Percentiles rank a stretch among this genome's conserved stretches.
These are phyloP conservation scores for Junonia oenone DNA, from an alignment of 2,888 invertebrate species.

Conservation along the genomic window DNA sequence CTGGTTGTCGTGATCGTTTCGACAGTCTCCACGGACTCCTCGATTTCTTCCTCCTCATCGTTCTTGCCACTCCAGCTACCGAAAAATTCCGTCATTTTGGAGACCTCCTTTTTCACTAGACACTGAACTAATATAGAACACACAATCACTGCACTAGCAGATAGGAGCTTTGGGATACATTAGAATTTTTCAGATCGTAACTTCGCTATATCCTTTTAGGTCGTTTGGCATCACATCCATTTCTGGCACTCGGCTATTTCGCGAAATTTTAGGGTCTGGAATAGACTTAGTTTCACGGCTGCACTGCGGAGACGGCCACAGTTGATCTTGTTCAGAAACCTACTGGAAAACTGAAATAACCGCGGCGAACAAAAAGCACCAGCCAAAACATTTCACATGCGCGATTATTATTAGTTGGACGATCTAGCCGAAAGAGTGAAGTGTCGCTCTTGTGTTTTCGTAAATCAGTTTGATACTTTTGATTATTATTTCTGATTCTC, in stretches of 20 bases:
- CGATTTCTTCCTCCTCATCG: slow-evolving; percentile 41
- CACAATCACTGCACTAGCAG: slow-evolving; percentile 18
- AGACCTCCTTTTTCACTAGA: slow-evolving; percentile 49
- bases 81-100: slow-evolving; percentile 71
- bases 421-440: slow-evolving; percentile 76
- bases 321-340: slow-evolving; percentile 75
- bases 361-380: slow-evolving; percentile 78
- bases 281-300: slow-evolving; percentile 36
- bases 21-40: slow-evolving; percentile 56
- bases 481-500: neutral
- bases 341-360: slow-evolving; percentile 80
- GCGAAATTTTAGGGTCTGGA: slow-evolving; percentile 14
- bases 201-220: slow-evolving; percentile 40
- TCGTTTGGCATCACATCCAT: slow-evolving; percentile 34
- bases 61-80: slow-evolving; percentile 61
- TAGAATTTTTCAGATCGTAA: slow-evolving; percentile 34
- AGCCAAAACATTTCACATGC: slow-evolving; percentile 79
- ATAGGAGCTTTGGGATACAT: slow-evolving; percentile 7
- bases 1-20: slow-evolving; percentile 68
- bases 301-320: slow-evolving; percentile 67
- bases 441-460: slow-evolving; percentile 63
- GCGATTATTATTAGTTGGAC: slow-evolving; percentile 78
- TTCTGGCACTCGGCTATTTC: slow-evolving; percentile 5
- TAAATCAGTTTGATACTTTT: slow-evolving; percentile 41
- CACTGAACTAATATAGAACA: slow-evolving; percentile 38